phyloP scores from a whole-genome alignment of 1,140 invertebrate genomes.

The Macrobrachium nipponense region DNA sequence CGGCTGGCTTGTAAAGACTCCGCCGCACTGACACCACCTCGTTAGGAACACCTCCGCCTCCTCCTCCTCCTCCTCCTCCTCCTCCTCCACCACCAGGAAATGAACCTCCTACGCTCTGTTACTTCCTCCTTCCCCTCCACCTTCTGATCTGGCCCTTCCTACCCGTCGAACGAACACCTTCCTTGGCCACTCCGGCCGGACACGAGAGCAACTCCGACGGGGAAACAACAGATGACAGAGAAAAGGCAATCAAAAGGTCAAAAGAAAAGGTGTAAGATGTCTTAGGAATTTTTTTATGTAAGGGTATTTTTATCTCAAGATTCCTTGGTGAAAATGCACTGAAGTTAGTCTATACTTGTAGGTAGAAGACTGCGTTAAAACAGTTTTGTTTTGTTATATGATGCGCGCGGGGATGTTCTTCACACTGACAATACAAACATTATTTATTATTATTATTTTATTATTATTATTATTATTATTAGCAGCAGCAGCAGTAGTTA shows the following conservation, averaged over 20 bases:
- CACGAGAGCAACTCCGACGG: not conserved
- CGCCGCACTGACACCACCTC: slow-evolving; percentile 57
- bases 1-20: slow-evolving; percentile 53
- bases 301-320: no score
- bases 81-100: not conserved
- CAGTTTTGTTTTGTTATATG: no score
- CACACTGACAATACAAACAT: no score
- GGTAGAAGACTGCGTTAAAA: no score
- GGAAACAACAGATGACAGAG: not conserved
- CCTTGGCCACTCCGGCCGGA: not conserved
- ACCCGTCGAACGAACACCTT: not conserved
- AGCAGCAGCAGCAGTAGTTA: no score
- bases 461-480: no score
- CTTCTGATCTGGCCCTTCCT: not conserved
- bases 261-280: not conserved
- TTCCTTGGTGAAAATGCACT: no score
- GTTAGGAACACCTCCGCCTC: slow-evolving; percentile 38
- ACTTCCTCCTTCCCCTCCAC: not conserved
- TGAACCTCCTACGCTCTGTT: not conserved
- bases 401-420: no score
- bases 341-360: no score
- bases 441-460: no score
- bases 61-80: slow-evolving; percentile 5
- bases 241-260: not conserved
- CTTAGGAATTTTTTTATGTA: no score